Evolutionary conservation across 2,888 invertebrate species (phyloP).

Genomic region (Copidosoma aretas): DNA sequence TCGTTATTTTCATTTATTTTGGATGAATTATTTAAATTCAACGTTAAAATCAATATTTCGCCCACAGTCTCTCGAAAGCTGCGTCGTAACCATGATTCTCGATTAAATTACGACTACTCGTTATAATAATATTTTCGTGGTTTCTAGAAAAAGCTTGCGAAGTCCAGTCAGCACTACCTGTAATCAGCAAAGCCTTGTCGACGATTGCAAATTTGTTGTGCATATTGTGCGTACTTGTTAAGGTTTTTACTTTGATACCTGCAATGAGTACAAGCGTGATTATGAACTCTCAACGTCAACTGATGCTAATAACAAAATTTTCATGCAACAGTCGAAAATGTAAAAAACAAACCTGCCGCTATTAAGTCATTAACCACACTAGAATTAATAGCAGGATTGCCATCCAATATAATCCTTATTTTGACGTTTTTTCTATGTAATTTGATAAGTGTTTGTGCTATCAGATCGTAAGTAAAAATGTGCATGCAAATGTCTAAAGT

Average conservation of each 20-base stretch:
- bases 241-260: conserved; percentile 67
- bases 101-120: conserved; percentile 50
- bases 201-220: conserved; percentile 80
- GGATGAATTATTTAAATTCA: too few species aligned
- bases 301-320: not conserved
- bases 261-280: conserved; percentile 53
- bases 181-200: conserved; percentile 68
- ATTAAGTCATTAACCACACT: conserved; percentile 53
- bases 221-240: conserved; percentile 68
- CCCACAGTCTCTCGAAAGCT: too few species aligned
- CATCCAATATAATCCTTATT: conserved; percentile 74
- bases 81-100: too few species aligned
- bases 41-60: too few species aligned
- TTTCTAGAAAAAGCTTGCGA: conserved; percentile 72
- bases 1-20: too few species aligned
- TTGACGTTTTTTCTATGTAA: conserved; percentile 66
- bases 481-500: conserved; percentile 76
- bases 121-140: conserved; percentile 72
- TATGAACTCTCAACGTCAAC: too few species aligned
- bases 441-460: conserved; percentile 67
- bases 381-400: conserved; percentile 63
- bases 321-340: not conserved
- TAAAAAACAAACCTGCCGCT: conserved; percentile 45
- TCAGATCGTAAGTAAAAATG: conserved; percentile 68
- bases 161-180: conserved; percentile 80